Percentiles rank a stretch among this genome's conserved stretches.
Conservation (phyloP, 2,113 vertebrate genomes). For the Chinchilla lanigera region DNA sequence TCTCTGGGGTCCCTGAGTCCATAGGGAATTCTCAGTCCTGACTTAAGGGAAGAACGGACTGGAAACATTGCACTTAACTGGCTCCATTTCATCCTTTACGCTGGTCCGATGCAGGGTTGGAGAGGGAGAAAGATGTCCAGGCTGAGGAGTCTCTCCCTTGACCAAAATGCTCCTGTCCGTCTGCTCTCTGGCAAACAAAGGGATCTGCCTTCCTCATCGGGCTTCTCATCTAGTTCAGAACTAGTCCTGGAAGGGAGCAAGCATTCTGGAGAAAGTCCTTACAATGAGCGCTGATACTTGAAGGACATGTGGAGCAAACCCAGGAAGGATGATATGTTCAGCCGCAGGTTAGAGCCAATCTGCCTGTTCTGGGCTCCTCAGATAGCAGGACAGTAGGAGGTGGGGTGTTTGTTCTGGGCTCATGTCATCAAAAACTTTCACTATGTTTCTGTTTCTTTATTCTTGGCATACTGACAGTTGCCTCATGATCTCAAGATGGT, state of each 20-base stretch:
- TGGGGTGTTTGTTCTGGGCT: neutral
- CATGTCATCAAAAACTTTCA: neutral
- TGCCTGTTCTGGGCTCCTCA: fast-evolving
- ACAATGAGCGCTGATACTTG: neutral
- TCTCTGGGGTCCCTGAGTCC: neutral
- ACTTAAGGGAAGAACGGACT: neutral
- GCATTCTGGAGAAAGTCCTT: neutral
- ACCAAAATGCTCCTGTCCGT: neutral
- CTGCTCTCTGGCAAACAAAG: neutral
- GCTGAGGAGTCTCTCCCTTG: neutral
- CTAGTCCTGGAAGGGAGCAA: no score
- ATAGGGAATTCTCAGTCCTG: neutral
- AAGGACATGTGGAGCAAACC: neutral
- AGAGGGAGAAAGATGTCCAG: neutral
- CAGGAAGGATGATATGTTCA: no score
- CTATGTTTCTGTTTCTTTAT: neutral
- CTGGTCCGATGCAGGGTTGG: neutral
- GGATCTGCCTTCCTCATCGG: neutral
- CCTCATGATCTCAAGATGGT: neutral
- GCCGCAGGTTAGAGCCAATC: no score
- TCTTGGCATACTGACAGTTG: neutral
- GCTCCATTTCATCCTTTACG: neutral
- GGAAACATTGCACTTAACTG: neutral
- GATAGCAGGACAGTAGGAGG: no score
- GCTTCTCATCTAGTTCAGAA: neutral